Percentiles rank a stretch among this genome's conserved stretches.
Evolutionary conservation across 2,888 invertebrate genomes (phyloP).

Genomic region (Endotricha flammealis): DNA sequence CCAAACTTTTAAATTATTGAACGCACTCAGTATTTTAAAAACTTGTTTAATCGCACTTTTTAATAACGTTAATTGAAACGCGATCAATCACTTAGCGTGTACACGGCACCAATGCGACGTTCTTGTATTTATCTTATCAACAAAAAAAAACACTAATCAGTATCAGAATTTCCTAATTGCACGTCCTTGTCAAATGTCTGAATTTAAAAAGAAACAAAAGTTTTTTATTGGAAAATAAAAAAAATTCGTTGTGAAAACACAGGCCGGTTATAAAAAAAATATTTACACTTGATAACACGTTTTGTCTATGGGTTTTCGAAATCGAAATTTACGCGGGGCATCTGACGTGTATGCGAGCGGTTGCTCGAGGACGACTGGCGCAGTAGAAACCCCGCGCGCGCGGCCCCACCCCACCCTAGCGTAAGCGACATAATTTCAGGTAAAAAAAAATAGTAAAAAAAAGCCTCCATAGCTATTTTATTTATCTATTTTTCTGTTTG

Average conservation of each 20-base stretch:
- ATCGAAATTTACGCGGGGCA: slow-evolving; percentile 23
- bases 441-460: slow-evolving; percentile 50
- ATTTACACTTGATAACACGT: slow-evolving; percentile 18
- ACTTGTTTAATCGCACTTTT: slow-evolving; percentile 43
- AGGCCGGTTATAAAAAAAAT: slow-evolving; percentile 28
- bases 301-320: slow-evolving; percentile 19
- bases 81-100: slow-evolving; percentile 57
- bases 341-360: slow-evolving; percentile 35
- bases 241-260: slow-evolving; percentile 31
- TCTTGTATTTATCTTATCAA: slow-evolving; percentile 52
- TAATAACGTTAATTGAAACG: slow-evolving; percentile 35
- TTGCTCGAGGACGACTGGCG: slow-evolving; percentile 59
- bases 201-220: slow-evolving; percentile 23
- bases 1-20: slow-evolving; percentile 47
- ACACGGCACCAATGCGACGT: slow-evolving; percentile 47
- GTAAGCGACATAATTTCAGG: slow-evolving; percentile 45
- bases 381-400: slow-evolving; percentile 35
- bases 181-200: slow-evolving; percentile 24
- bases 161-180: slow-evolving; percentile 39
- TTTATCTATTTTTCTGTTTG: slow-evolving; percentile 48
- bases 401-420: slow-evolving; percentile 50
- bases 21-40: slow-evolving; percentile 43
- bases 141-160: slow-evolving; percentile 36
- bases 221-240: slow-evolving; percentile 17
- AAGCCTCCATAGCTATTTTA: slow-evolving; percentile 29